phyloP scores from a whole-genome alignment of 2,797 vertebrate genomes.

The Premnoplex brunnescens region DNA sequence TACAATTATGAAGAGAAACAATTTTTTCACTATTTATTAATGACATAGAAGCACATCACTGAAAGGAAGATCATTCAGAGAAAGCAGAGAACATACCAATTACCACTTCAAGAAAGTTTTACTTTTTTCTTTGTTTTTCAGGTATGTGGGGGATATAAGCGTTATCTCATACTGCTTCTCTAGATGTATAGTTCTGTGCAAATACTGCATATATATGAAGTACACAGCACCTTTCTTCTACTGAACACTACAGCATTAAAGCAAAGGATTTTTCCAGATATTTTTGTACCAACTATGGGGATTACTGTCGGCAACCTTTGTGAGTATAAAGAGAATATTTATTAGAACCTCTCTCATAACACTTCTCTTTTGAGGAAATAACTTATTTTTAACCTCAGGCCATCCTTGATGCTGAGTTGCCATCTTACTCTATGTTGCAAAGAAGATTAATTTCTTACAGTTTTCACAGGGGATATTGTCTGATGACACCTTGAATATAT shows the following conservation, averaged over 20 bases:
- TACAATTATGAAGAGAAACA: neutral
- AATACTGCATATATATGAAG: neutral
- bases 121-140: neutral
- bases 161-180: neutral
- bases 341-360: neutral
- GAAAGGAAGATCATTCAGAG: neutral
- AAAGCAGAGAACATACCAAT: neutral
- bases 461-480: neutral
- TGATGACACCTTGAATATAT: neutral
- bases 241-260: neutral
- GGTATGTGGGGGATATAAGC: neutral
- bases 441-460: slow-evolving; percentile 22
- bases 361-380: neutral
- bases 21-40: neutral
- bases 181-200: neutral
- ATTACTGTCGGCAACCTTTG: neutral
- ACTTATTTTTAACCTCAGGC: neutral
- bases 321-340: neutral
- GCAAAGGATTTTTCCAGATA: neutral
- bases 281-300: neutral
- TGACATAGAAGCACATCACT: neutral
- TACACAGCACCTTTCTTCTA: neutral
- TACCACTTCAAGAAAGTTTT: neutral
- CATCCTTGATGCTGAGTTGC: neutral
- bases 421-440: neutral